A percentile compares a stretch with the other conserved stretches of the same genome.
These are phyloP conservation scores for Corythornis cristatus DNA, from an alignment of 2,113 vertebrate genomes.

Conservation along the genomic window DNA sequence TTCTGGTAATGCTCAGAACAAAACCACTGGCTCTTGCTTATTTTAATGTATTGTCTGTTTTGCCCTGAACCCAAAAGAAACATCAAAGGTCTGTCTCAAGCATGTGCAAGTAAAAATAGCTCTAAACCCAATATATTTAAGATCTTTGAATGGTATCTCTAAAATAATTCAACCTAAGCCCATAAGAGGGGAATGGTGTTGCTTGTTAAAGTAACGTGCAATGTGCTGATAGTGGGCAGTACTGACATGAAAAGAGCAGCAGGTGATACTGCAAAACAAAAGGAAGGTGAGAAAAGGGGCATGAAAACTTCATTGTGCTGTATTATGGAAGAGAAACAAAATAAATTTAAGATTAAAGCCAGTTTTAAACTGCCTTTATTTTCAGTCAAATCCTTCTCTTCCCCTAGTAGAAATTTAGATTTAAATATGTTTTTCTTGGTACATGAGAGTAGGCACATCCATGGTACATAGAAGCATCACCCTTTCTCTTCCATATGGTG, in stretches of 20 bases:
- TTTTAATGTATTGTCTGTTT: constrained; percentile 2
- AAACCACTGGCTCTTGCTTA: constrained; percentile 12
- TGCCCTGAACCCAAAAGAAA: constrained; percentile 6
- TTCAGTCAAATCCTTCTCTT: background rate
- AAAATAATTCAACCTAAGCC: constrained; percentile 21
- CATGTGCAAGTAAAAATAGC: constrained; percentile 40
- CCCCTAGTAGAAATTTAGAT: background rate
- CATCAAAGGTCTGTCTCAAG: constrained; percentile 29
- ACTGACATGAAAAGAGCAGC: background rate
- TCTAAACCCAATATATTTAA: constrained; percentile 32
- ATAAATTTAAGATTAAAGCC: background rate
- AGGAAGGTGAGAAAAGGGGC: constrained; percentile 21
- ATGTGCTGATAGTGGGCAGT: constrained; percentile 16
- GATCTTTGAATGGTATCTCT: constrained; percentile 1
- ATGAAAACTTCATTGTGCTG: background rate
- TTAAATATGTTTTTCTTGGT: background rate
- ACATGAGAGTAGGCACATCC: background rate
- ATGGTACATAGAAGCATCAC: accelerated
- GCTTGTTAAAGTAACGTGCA: background rate
- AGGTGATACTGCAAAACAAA: constrained; percentile 1
- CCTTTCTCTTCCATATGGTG: background rate
- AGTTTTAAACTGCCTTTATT: background rate
- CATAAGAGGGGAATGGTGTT: background rate
- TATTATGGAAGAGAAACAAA: background rate
- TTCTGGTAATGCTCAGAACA: constrained; percentile 34